Evolutionary conservation across 2,113 vertebrate genomes (phyloP).

Genomic region (Cacatua alba): DNA sequence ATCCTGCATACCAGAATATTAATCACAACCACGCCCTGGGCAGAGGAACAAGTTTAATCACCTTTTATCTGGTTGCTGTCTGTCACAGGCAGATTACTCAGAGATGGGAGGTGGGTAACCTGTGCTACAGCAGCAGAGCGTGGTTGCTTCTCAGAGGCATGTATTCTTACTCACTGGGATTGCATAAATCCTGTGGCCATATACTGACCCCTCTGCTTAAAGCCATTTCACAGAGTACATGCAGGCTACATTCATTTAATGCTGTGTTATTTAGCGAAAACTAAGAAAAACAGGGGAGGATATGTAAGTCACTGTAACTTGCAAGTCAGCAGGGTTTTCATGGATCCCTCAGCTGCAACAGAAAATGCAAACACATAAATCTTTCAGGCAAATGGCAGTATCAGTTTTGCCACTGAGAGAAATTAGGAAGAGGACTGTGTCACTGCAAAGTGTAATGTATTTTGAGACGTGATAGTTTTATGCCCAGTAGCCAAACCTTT

Average conservation of each 20-base stretch:
- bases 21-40: not conserved
- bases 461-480: not conserved
- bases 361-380: not conserved
- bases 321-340: not conserved
- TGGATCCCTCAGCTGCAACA: not conserved
- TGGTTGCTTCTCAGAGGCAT: not conserved
- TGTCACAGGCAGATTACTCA: constrained; percentile 20
- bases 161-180: accelerated
- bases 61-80: constrained; percentile 17
- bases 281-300: not conserved
- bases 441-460: not conserved
- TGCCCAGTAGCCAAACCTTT: not conserved
- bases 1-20: constrained; percentile 42
- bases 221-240: not conserved
- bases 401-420: not conserved
- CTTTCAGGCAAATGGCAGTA: not conserved
- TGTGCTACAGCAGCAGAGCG: not conserved
- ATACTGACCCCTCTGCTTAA: not conserved
- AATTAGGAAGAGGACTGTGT: not conserved
- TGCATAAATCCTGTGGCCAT: not conserved
- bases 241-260: not conserved
- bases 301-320: not conserved
- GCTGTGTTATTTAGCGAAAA: not conserved
- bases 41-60: constrained; percentile 44
- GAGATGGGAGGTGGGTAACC: not conserved